Evolutionary conservation across 2,113 vertebrate genomes (phyloP).

Genomic region (Melanostigma gelatinosum): DNA sequence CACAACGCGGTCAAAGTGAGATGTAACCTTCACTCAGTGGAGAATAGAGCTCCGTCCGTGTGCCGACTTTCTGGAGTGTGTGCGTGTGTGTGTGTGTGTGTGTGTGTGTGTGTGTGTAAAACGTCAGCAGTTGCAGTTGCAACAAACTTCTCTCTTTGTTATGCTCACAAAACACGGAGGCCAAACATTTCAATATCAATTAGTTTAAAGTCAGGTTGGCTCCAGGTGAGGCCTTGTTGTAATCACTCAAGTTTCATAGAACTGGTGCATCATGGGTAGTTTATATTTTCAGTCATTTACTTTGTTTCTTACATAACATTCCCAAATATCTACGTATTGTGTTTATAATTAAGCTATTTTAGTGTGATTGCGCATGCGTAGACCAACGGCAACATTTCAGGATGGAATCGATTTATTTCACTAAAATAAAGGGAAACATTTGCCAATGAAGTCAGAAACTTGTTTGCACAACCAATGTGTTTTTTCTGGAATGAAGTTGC

Average conservation of each 20-base stretch:
- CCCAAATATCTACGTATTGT: not conserved
- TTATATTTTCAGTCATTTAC: not conserved
- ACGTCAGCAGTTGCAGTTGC: conserved; percentile 1
- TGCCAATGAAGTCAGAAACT: not conserved
- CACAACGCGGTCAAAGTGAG: not conserved
- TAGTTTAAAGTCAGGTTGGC: not conserved
- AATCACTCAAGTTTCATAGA: not conserved
- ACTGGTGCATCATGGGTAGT: not conserved
- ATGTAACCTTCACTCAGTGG: not conserved
- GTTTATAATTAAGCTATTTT: not conserved
- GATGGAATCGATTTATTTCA: not conserved
- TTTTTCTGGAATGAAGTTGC: not conserved
- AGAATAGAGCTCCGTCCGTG: conserved; percentile 21
- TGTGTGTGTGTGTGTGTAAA: too few species aligned
- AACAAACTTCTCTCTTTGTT: not conserved
- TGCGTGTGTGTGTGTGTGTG: too few species aligned
- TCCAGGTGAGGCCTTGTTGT: not conserved
- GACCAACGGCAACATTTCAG: too few species aligned
- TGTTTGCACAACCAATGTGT: not conserved
- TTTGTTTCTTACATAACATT: not conserved
- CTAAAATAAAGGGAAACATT: not conserved
- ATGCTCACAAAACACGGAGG: not conserved
- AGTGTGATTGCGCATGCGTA: not conserved
- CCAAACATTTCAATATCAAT: not conserved
- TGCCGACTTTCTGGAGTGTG: not conserved